Base-by-base conservation (phyloP, 2,113 vertebrate genomes). In the Caretta caretta region DNA sequence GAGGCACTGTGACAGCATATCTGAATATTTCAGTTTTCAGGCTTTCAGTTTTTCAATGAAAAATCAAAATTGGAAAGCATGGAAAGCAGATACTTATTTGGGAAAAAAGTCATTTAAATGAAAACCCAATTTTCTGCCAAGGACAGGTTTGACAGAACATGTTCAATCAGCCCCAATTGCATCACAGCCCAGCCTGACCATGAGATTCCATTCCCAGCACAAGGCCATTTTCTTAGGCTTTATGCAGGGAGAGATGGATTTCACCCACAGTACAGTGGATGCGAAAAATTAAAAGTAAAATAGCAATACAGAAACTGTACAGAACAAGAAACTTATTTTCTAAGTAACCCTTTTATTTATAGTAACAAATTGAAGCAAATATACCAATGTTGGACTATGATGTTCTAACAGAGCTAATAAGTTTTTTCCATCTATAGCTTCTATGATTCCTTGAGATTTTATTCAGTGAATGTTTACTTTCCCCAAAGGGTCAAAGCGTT, bases 41-140 rank as follows among this genome's bases (percentile, higher is more conserved):
- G 35, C 46, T 78, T 78, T 78, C 75, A 2, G 42, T 48, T 17
- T 1, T 78, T 3, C 0, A 0, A 22, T 11, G 6, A 10, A 90
- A 92, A 93, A 0, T 4, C 27, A 83, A 92, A 83, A 19, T 1
- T n/a, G 38, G 38, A 42, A 42, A 42, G 38, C 24, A 87, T 0
- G 0, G 12, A 56, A 76, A 84, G 10, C 0, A 91, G 86, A 69
- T 29, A 3, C 2, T 76, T 22, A 1, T 8, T 1, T 7, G 8
- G 3, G 27, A 35, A 25, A 5, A 38, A 25, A 9, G 7, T 38
- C 42, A 2, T 4, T 3, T 72, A 53, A 79, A 46, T 91, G 79
- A 81, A 93, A 84, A 7, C 35, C 29, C 56, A 38, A 48, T 0
- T 69, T 51, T 22, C 4, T 38, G 85, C 31, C 29, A 75, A 53